Percentiles rank a stretch among this genome's conserved stretches.
These are phyloP conservation scores for Halocynthia roretzi DNA, from an alignment of 23 tunicate genomes.

Conservation along the genomic window DNA sequence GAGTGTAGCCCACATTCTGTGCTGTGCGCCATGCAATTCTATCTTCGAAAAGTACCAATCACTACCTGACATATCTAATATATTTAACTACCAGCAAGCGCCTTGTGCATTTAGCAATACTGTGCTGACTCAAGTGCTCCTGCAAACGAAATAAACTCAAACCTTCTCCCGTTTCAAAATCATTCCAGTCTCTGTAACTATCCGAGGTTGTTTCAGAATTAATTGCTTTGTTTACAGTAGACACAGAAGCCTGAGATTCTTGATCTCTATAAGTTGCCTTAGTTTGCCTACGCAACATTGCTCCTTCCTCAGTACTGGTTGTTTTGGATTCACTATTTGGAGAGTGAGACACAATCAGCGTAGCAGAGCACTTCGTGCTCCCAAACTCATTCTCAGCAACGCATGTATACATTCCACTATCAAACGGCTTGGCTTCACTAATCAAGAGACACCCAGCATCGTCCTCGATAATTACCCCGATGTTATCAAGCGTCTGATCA, in stretches of 20 bases:
- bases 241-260: slow-evolving; percentile 5
- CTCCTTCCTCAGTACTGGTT: not conserved
- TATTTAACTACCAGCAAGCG: too few relatives aligned
- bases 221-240: not conserved
- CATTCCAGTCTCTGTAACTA: slow-evolving; percentile 14
- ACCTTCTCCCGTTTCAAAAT: slow-evolving; percentile 87
- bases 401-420: slow-evolving; percentile 81
- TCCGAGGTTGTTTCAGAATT: not conserved
- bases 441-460: slow-evolving; percentile 85
- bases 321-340: not conserved
- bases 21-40: too few relatives aligned
- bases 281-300: not conserved
- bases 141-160: slow-evolving; percentile 5
- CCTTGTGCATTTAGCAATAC: too few relatives aligned
- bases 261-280: not conserved
- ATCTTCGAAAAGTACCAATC: too few relatives aligned
- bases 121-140: not conserved
- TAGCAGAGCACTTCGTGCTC: slow-evolving; percentile 69
- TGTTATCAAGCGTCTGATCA: slow-evolving; percentile 26
- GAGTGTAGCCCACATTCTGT: too few relatives aligned
- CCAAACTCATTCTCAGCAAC: slow-evolving; percentile 85
- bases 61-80: too few relatives aligned
- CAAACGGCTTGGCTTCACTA: slow-evolving; percentile 41
- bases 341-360: slow-evolving; percentile 20
- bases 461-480: slow-evolving; percentile 63